Conservation (phyloP, 2,113 vertebrate species). For the Mola mola region DNA sequence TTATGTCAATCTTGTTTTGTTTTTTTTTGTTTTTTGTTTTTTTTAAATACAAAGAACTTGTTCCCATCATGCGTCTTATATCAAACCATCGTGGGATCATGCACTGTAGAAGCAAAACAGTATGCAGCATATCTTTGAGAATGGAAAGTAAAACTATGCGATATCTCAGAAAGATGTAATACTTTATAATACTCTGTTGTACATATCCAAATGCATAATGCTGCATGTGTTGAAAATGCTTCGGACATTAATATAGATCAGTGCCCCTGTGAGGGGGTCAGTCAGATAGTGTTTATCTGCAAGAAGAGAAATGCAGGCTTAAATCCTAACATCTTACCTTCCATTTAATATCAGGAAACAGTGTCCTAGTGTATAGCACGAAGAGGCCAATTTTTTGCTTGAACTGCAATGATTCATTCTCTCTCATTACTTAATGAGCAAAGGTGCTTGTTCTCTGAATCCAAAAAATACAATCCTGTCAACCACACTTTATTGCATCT, state of each 20-base stretch:
- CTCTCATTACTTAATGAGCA: constrained; percentile 48
- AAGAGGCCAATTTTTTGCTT: constrained; percentile 41
- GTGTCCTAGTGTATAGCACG: no score
- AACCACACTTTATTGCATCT: constrained; percentile 7
- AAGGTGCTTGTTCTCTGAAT: background rate
- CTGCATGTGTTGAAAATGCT: constrained; percentile 55
- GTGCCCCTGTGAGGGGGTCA: constrained; percentile 44
- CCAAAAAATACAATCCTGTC: constrained; percentile 17
- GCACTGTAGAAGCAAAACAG: background rate
- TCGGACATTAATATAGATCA: constrained; percentile 67
- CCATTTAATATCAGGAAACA: constrained; percentile 61
- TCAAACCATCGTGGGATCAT: background rate
- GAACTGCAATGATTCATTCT: constrained; percentile 46
- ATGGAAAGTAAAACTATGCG: constrained; percentile 6
- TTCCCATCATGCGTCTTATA: background rate
- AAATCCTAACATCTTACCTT: constrained; percentile 57
- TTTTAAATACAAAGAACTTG: background rate
- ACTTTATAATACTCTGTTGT: constrained; percentile 29
- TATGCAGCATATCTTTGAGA: background rate
- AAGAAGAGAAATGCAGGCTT: constrained; percentile 44
- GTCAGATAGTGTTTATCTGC: constrained; percentile 43
- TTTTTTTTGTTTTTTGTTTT: no score
- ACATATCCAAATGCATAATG: constrained; percentile 41
- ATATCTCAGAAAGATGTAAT: background rate
- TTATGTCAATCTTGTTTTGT: background rate